Percentiles rank a stretch among this genome's conserved stretches.
These are phyloP conservation scores for Myiothlypis coronata DNA, from an alignment of 2,797 vertebrate genomes.

Conservation along the genomic window DNA sequence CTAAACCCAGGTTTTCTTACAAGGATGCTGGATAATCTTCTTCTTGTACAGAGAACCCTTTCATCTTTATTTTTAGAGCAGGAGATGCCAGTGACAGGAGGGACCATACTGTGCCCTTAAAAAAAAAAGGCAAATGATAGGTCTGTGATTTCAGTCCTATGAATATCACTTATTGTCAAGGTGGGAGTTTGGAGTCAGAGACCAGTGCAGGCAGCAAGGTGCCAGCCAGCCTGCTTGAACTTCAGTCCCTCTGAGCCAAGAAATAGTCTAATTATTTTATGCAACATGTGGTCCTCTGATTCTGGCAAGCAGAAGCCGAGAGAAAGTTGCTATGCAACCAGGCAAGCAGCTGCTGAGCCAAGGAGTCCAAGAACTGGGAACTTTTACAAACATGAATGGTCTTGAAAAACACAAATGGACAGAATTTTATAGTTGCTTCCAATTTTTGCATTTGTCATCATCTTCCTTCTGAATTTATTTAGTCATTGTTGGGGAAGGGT, in stretches of 20 bases:
- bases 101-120: background rate
- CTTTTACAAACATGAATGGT: background rate
- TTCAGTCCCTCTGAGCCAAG: background rate
- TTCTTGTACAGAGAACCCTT: background rate
- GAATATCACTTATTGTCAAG: background rate
- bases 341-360: background rate
- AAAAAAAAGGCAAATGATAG: background rate
- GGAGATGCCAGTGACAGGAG: slow-evolving; percentile 4
- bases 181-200: background rate
- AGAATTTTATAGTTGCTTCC: background rate
- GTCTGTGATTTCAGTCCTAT: background rate
- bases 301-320: background rate
- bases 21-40: background rate
- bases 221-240: background rate
- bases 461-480: background rate
- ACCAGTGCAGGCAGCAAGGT: background rate
- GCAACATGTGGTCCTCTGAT: background rate
- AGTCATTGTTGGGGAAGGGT: background rate
- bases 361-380: background rate
- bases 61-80: slow-evolving; percentile 38
- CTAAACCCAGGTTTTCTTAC: background rate
- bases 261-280: slow-evolving; percentile 4
- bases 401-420: background rate
- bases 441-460: background rate
- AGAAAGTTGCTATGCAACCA: slow-evolving; percentile 8